Base-by-base conservation (phyloP, 2,797 vertebrate genomes). In the Serranus cabrilla region DNA sequence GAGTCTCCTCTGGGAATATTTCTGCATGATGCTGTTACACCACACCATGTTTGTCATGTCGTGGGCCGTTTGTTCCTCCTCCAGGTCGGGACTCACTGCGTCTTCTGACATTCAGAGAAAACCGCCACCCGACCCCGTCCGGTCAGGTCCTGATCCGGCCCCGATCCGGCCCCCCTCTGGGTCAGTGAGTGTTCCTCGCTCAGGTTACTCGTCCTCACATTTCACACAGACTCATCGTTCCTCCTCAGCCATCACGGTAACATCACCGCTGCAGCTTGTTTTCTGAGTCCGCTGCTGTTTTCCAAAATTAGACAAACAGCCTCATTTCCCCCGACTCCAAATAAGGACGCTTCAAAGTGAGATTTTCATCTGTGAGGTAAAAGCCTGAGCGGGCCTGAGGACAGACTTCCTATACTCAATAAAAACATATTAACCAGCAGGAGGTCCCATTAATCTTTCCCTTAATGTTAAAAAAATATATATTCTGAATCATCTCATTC, bases 1-100 rank as follows among this genome's bases (percentile, higher is more conserved):
- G 71, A 64, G 50, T 49, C 39, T 73, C 31, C 25, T 89, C 85
- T 77, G 78, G 87, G 82, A 90, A 89, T 82, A 85, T 78, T 71
- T 86, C 50, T 82, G 63, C 46, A 23, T 42, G 76, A 65, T 39
- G 76, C 66, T 37, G 81, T 83, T 80, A 63, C 68, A 76, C 87
- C 49, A 69, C 54, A 55, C 50, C 7, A 17, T 71, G 74, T 76
- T 75, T 71, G 66, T 56, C 50, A 31, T 46, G 50, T 34, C 3
- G 17, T 25, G 72, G 27, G 62, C 67, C 45, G 39, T 83, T 72
- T 84, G 76, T 76, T 81, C 58, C 39, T 49, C 66, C 14, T 69
- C 76, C 77, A 74, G 71, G 57, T 12, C 20, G 14, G 62, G 62
- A 81, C 56, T 83, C 75, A 39, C 14, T 47, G 54, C 11, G 18